Evolutionary conservation across 2,113 vertebrate species (phyloP), one percentile per base, ranked within the genome.

Genomic region (Galemys pyrenaicus): DNA sequence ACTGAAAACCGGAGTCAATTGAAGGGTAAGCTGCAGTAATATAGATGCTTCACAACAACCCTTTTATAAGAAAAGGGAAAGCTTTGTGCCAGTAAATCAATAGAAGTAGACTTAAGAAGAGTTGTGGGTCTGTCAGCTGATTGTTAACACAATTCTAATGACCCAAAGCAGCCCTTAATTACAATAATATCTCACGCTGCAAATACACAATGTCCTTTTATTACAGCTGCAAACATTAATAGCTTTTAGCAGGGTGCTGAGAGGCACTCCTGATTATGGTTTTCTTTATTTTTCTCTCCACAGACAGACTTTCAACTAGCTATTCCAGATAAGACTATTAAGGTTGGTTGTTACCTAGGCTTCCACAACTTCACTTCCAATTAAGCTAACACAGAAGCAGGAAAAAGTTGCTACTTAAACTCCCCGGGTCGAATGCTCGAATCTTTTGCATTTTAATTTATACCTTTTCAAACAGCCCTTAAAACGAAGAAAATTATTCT

Each of bases 111-210:
- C 68, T 97, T 96, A 95, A 91, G 81, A 93, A 97, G 96, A 97
- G 73, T 93, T 97, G 90, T 82, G 86, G 93, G 74, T 41, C 68
- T 97, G 94, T 97, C 95, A 94, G 89, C 60, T 73, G 95, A 97
- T 70, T 96, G 96, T 97, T 95, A 97, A 96, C 91, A 95, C 94
- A 94, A 84, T 95, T 96, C 96, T 96, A 96, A 97, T 97, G 94
- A 97, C 96, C 95, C 75, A 92, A 12, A 79, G 92, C 87, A 96
- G 87, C 88, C 78, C 92, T 96, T 97, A 96, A 98, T 97, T 97
- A 97, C 97, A 97, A 94, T 95, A 85, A 96, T 96, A 81, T 71
- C 81, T 96, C 88, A 67, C 20, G 35, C 81, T 95, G 75, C 81
- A 88, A 96, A 85, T 5, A 24, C 79, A 94, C 96, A 96, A 96